Conservation (phyloP, 2,888 invertebrate genomes). For the Eumerus sabulonum region DNA sequence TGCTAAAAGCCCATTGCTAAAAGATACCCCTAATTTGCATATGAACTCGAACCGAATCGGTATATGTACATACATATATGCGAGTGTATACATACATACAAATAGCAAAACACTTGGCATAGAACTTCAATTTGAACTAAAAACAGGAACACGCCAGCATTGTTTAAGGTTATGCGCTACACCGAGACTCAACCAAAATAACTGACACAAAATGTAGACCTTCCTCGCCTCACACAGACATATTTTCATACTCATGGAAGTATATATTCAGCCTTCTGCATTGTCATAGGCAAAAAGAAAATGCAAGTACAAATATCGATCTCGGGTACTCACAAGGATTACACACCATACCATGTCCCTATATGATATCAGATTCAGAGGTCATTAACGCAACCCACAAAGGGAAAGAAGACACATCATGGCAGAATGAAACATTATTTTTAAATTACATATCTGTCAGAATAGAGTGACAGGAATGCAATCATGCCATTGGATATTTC, state of each 20-base stretch:
- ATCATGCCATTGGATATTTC: not conserved
- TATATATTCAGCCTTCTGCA: conserved; percentile 31
- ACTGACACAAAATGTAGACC: conserved; percentile 39
- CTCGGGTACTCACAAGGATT: conserved; percentile 8
- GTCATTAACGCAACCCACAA: conserved; percentile 37
- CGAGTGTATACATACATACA: not conserved
- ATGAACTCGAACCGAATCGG: no score
- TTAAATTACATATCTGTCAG: conserved; percentile 23
- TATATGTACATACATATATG: no score
- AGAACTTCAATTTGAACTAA: conserved; percentile 58
- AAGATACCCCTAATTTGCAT: no score
- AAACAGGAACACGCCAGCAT: conserved; percentile 25
- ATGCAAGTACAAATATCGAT: conserved; percentile 30
- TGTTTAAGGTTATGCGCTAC: conserved; percentile 46
- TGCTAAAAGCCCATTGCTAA: no score
- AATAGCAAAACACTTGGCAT: conserved; percentile 47
- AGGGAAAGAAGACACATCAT: not conserved
- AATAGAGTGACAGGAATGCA: not conserved
- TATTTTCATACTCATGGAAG: no score
- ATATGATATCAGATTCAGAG: conserved; percentile 3
- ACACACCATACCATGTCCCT: conserved; percentile 4
- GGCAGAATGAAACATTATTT: conserved; percentile 1
- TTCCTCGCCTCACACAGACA: conserved; percentile 25
- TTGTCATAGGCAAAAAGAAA: conserved; percentile 1
- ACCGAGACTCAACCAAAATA: conserved; percentile 51